Percentiles rank a stretch among this genome's conserved stretches.
Evolutionary conservation across 2,888 invertebrate genomes (phyloP).

Genomic region (Chouioia cunea): DNA sequence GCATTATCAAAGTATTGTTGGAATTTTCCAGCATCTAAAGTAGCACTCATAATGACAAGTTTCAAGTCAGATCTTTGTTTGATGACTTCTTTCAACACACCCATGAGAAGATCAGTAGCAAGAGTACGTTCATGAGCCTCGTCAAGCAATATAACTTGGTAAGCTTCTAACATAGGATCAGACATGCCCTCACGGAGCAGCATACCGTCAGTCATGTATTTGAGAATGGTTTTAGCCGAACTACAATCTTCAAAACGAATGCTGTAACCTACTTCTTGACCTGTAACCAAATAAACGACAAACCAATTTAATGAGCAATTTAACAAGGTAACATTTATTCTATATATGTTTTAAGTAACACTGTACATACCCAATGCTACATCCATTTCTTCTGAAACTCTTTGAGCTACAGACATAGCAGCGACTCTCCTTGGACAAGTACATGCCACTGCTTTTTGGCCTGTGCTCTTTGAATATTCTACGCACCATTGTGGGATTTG

Average conservation of each 20-base stretch:
- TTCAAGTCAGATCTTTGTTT: constrained; percentile 94
- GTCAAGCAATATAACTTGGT: constrained; percentile 95
- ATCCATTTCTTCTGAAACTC: constrained; percentile 99
- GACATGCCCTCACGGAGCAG: constrained; percentile 98
- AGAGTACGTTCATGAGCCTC: constrained; percentile 99
- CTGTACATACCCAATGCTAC: constrained; percentile 79
- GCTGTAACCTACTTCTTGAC: constrained; percentile 93
- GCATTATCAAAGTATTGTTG: constrained; percentile 99
- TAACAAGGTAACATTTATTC: not conserved
- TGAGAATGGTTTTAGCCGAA: constrained; percentile 91
- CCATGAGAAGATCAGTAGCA: constrained; percentile 99
- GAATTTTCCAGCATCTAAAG: constrained; percentile 98
- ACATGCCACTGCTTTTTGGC: constrained; percentile 89
- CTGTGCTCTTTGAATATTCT: constrained; percentile 77
- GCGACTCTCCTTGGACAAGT: constrained; percentile 96
- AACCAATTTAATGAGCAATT: not conserved
- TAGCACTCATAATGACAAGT: constrained; percentile 99
- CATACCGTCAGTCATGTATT: constrained; percentile 99
- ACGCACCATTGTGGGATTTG: constrained; percentile 99
- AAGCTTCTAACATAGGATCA: constrained; percentile 96
- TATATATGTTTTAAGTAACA: constrained; percentile 4
- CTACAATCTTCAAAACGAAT: constrained; percentile 99
- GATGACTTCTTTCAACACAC: constrained; percentile 96
- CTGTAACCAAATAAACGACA: constrained; percentile 59
- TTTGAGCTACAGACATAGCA: constrained; percentile 99